Evolutionary conservation across 2,888 invertebrate species (phyloP).

Genomic region (Drosophila picticornis): DNA sequence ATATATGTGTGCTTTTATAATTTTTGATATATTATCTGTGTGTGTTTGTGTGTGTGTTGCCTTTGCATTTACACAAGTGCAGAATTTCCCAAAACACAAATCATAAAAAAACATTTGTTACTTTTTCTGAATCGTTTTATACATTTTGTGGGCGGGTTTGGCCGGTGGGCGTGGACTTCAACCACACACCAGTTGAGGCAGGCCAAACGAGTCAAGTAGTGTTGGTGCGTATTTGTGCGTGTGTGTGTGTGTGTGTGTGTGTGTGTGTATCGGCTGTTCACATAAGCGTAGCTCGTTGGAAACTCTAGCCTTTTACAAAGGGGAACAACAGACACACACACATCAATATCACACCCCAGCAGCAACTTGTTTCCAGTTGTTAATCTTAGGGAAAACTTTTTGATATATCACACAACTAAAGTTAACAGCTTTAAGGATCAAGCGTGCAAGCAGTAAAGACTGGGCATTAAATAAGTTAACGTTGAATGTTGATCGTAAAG

Average conservation of each 20-base stretch:
- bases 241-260: conserved; percentile 15
- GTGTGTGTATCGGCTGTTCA: conserved; percentile 34
- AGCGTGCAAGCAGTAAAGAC: neutral
- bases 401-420: conserved; percentile 1
- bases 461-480: neutral
- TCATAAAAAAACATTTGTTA: conserved; percentile 81
- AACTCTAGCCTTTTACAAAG: neutral
- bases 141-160: conserved; percentile 39
- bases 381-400: conserved; percentile 17
- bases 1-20: conserved; percentile 42
- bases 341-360: neutral
- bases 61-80: conserved; percentile 83
- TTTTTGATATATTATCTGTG: conserved; percentile 48
- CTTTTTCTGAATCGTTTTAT: conserved; percentile 67
- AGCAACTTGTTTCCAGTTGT: conserved; percentile 3
- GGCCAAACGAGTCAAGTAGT: conserved; percentile 48
- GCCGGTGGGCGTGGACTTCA: conserved; percentile 21
- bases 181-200: conserved; percentile 62
- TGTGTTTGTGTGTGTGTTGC: conserved; percentile 39
- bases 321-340: neutral
- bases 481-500: neutral
- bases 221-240: conserved; percentile 27
- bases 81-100: conserved; percentile 83
- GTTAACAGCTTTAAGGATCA: conserved; percentile 11
- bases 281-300: conserved; percentile 58